Evolutionary conservation across 1,140 invertebrate species (phyloP).

Genomic region (Drosophila santomea): DNA sequence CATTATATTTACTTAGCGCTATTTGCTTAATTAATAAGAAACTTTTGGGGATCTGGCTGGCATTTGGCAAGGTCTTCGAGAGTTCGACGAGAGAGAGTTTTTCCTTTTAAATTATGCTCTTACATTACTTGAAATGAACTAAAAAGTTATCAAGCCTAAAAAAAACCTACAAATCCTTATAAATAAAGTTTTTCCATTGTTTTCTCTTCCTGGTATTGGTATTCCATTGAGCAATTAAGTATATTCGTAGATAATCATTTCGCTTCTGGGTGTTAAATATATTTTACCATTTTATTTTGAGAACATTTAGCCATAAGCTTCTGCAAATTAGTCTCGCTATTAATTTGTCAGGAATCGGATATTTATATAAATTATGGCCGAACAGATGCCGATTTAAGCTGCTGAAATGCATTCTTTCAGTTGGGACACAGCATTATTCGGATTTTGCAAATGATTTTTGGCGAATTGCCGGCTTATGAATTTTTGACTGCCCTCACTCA

Average conservation of each 20-base stretch:
- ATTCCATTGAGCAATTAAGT: too few relatives aligned
- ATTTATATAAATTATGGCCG: slow-evolving; percentile 42
- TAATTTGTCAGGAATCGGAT: slow-evolving; percentile 23
- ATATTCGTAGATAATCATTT: too few relatives aligned
- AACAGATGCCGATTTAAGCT: slow-evolving; percentile 2
- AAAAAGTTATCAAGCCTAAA: too few relatives aligned
- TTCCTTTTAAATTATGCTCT: slow-evolving; percentile 3
- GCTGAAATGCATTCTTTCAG: slow-evolving; percentile 13
- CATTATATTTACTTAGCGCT: slow-evolving; percentile 64
- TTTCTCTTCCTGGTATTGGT: too few relatives aligned
- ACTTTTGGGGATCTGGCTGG: slow-evolving; percentile 28
- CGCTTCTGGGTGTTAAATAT: too few relatives aligned
- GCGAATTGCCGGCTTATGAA: slow-evolving; percentile 31
- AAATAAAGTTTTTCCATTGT: too few relatives aligned
- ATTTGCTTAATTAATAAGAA: slow-evolving; percentile 79
- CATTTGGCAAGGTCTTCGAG: slow-evolving; percentile 18
- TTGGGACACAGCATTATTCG: slow-evolving; percentile 3
- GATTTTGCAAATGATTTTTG: slow-evolving; percentile 29
- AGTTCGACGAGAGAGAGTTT: too few relatives aligned
- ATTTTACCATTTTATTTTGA: too few relatives aligned
- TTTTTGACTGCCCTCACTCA: slow-evolving; percentile 12
- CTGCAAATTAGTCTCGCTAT: too few relatives aligned
- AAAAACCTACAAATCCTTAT: too few relatives aligned
- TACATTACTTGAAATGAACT: background rate
- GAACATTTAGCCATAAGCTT: too few relatives aligned